Evolutionary conservation across 2,888 invertebrate species (phyloP), one percentile per base, ranked within the genome.

Genomic region (Rotaria socialis): DNA sequence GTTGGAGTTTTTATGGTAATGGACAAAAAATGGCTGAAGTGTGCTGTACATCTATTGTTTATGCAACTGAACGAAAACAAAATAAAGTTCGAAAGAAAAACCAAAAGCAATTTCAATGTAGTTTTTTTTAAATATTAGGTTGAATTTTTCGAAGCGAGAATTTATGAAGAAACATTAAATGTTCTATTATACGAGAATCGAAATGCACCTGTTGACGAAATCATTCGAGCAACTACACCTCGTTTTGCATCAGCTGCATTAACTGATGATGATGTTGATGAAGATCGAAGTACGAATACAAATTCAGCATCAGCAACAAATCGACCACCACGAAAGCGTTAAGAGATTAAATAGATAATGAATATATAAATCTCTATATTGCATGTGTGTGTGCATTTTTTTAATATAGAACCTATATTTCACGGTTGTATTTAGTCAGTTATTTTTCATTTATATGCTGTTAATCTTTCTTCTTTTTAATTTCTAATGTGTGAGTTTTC

Each of bases 1-100:
- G 97, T 90, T 99, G 98, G 98, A 95, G 96, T 41, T 99, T 98
- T 92, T 98, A 96, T 91, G 98, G 97, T 0, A 96, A 97, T 91
- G 96, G 96, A n/a, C 95, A 95, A 90, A 97, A 97, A 92, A 95
- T 96, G 87, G 96, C 96, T 1, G 97, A 98, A 92, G 97, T 98
- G 19, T 96, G 96, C 91, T 99, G 98, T 91, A 98, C 97, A 86
- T 97, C 97, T 2, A 99, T 99, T 90, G 97, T 99, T 0, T 99
- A 99, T 92, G 96, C 97, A 24, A 97, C 98, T 52, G 98, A 99
- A 91, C 96, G 96, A 90, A 98, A 98, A 91, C 97, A 98, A 90
- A 98, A 98, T 0, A 98, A 98, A 94, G 94, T 94, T 89, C 41
- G 11, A 74, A n/a, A 11, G 14, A 67, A 5, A 24, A 8, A 43